Conservation (phyloP, 2,113 vertebrate species). For the Corvus moneduloides region DNA sequence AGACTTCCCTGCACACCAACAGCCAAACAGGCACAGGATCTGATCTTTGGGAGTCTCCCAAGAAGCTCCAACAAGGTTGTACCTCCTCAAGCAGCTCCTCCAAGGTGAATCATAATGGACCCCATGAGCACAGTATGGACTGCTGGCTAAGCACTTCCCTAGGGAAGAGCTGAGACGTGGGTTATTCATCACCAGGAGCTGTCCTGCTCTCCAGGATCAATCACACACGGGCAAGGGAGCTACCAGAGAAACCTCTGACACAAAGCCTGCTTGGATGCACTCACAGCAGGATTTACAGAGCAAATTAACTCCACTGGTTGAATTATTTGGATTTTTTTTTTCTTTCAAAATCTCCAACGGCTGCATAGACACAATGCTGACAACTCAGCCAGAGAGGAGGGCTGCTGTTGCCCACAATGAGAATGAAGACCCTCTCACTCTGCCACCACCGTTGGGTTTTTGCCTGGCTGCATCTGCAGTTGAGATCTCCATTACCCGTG, state of each 20-base stretch:
- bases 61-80: background rate
- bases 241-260: background rate
- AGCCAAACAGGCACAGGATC: background rate
- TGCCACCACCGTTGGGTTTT: background rate
- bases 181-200: background rate
- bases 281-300: background rate
- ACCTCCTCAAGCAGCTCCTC: background rate
- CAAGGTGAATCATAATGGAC: background rate
- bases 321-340: background rate
- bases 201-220: background rate
- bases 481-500: background rate
- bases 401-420: background rate
- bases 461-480: background rate
- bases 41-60: background rate
- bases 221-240: background rate
- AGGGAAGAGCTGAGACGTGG: background rate
- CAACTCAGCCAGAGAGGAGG: background rate
- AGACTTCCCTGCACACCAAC: rapidly evolving
- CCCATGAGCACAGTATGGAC: background rate
- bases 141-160: background rate
- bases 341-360: background rate
- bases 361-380: background rate
- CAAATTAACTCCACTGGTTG: background rate
- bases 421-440: background rate
- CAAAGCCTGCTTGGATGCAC: background rate